Conservation (phyloP, 2,888 invertebrate species). For the Timema podura region DNA sequence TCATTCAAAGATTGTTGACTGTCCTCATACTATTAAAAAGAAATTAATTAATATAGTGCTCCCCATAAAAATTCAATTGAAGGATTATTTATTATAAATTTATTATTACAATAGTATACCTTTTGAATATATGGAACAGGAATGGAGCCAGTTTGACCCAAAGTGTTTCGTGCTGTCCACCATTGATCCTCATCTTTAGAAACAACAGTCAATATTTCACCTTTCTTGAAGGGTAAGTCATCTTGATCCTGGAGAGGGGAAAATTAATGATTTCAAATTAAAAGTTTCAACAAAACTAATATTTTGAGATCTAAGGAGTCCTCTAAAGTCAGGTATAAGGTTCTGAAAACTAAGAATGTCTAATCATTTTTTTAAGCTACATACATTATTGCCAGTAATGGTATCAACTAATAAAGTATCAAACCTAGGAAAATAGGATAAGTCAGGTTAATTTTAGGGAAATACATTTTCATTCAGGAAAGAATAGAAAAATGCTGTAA, state of each 20-base stretch:
- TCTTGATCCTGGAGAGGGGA: slow-evolving; percentile 70
- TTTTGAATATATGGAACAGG: slow-evolving; percentile 94
- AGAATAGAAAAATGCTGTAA: too few species aligned
- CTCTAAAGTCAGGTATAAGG: too few species aligned
- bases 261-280: background rate
- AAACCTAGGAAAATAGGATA: too few species aligned
- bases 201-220: slow-evolving; percentile 87
- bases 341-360: too few species aligned
- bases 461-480: too few species aligned
- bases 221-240: slow-evolving; percentile 92
- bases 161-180: slow-evolving; percentile 93
- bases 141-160: slow-evolving; percentile 86
- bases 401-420: too few species aligned
- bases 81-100: background rate
- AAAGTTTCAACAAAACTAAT: background rate
- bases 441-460: too few species aligned
- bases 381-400: too few species aligned
- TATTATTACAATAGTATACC: slow-evolving; percentile 44
- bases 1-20: slow-evolving; percentile 42
- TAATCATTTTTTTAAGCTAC: too few species aligned
- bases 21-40: slow-evolving; percentile 44
- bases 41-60: background rate
- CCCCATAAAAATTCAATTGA: background rate
- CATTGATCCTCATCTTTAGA: slow-evolving; percentile 96
- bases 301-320: too few species aligned